A percentile compares a stretch with the other conserved stretches of the same genome.
Conservation (phyloP, 2,797 vertebrate genomes). For the Phoxinus dragarum region DNA sequence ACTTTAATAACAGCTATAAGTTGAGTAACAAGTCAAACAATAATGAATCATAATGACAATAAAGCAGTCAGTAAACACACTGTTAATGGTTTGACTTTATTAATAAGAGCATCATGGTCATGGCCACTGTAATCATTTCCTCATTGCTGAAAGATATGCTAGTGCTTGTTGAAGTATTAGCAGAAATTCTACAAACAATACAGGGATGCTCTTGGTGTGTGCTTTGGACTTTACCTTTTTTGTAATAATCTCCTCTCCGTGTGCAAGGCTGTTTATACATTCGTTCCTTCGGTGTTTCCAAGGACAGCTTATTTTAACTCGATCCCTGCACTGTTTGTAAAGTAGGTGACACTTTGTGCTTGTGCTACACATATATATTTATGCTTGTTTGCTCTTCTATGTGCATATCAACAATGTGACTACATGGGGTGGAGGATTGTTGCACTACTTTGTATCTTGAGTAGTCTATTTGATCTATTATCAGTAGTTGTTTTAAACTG, state of each 20-base stretch:
- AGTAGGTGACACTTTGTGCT: slow-evolving; percentile 55
- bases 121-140: slow-evolving; percentile 44
- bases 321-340: slow-evolving; percentile 51
- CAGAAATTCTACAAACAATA: slow-evolving; percentile 49
- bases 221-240: slow-evolving; percentile 33
- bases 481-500: slow-evolving; percentile 22
- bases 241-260: slow-evolving; percentile 12
- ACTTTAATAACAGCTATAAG: background rate
- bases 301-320: slow-evolving; percentile 47
- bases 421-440: slow-evolving; percentile 29
- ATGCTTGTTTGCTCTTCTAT: slow-evolving; percentile 46
- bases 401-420: slow-evolving; percentile 54
- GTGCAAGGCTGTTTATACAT: slow-evolving; percentile 46
- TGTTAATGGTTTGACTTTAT: slow-evolving; percentile 58
- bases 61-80: slow-evolving; percentile 46
- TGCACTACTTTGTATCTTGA: slow-evolving; percentile 23
- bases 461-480: slow-evolving; percentile 15
- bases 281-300: slow-evolving; percentile 38
- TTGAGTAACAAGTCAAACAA: background rate
- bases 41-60: background rate
- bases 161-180: slow-evolving; percentile 42
- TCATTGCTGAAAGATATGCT: slow-evolving; percentile 45
- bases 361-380: slow-evolving; percentile 46
- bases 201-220: slow-evolving; percentile 39
- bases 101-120: slow-evolving; percentile 55